These are phyloP conservation scores for Ligdia adustata DNA, from an alignment of 2,888 invertebrate genomes.

Conservation along the genomic window DNA sequence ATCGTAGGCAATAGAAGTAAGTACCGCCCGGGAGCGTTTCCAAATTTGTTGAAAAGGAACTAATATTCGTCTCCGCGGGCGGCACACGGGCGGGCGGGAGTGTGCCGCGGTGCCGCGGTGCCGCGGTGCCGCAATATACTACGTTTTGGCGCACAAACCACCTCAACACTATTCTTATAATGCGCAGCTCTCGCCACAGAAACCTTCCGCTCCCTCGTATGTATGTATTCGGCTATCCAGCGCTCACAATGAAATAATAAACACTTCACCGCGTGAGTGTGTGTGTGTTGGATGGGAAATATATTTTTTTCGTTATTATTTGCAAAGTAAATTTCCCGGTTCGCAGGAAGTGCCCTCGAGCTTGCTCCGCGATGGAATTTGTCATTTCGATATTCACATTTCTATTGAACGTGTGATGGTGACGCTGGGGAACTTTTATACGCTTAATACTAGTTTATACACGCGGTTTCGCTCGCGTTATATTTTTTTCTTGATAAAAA, in stretches of 20 bases:
- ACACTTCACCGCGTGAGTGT: conserved; percentile 45
- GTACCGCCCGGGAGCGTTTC: neutral
- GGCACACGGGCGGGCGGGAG: neutral
- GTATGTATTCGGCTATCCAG: conserved; percentile 33
- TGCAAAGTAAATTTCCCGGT: conserved; percentile 42
- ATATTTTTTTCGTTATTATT: conserved; percentile 44
- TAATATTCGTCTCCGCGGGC: conserved; percentile 1
- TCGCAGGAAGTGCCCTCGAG: conserved; percentile 36
- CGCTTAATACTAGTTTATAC: neutral
- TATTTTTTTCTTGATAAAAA: too few relatives aligned
- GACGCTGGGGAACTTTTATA: neutral
- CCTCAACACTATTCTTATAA: conserved; percentile 34
- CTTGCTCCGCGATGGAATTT: conserved; percentile 33
- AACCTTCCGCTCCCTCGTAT: conserved; percentile 38
- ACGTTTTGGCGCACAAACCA: conserved; percentile 23
- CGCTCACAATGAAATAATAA: conserved; percentile 57
- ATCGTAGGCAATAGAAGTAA: neutral
- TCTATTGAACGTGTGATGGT: conserved; percentile 28
- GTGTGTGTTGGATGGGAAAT: conserved; percentile 33
- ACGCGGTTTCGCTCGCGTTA: too few relatives aligned
- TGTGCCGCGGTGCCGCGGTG: too few relatives aligned
- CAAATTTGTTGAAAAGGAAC: neutral
- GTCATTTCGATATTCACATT: conserved; percentile 38
- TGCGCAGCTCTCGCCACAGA: conserved; percentile 35
- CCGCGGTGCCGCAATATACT: neutral